Percentiles rank a stretch among this genome's conserved stretches.
phyloP scores from a whole-genome alignment of 35 echinoderm and acorn worm species.

The Hemicentrotus pulcherrimus region DNA sequence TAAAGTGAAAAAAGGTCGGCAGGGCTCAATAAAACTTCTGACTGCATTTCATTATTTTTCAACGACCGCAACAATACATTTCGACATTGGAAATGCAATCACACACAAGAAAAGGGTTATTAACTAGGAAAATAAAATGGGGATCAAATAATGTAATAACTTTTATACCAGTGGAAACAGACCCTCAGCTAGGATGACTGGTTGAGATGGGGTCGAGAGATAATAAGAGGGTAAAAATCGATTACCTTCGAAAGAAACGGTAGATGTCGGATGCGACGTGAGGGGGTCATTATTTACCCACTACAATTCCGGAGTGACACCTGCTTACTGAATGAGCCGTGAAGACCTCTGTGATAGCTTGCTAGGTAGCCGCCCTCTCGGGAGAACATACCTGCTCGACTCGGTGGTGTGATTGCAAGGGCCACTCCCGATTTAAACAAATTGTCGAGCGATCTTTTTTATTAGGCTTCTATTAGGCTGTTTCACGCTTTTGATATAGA shows the following conservation, averaged over 20 bases:
- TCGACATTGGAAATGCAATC: too few species aligned
- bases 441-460: neutral
- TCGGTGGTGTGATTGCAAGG: neutral
- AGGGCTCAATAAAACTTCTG: too few species aligned
- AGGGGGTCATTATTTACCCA: constrained; percentile 45
- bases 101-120: too few species aligned
- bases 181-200: neutral
- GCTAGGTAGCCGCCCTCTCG: neutral
- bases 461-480: neutral
- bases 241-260: neutral
- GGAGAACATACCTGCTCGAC: neutral
- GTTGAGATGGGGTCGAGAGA: neutral
- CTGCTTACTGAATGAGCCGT: constrained; percentile 41
- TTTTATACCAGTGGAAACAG: neutral
- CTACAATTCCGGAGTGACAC: constrained; percentile 39
- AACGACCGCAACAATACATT: too few species aligned
- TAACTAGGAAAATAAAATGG: too few species aligned
- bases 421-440: neutral
- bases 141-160: too few species aligned
- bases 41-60: too few species aligned
- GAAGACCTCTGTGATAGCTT: neutral
- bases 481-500: neutral
- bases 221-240: constrained; percentile 31
- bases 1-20: too few species aligned
- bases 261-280: neutral